Evolutionary conservation across 2,113 vertebrate genomes (phyloP), one percentile per base, ranked within the genome.

Genomic region (Eupsittula cactorum): DNA sequence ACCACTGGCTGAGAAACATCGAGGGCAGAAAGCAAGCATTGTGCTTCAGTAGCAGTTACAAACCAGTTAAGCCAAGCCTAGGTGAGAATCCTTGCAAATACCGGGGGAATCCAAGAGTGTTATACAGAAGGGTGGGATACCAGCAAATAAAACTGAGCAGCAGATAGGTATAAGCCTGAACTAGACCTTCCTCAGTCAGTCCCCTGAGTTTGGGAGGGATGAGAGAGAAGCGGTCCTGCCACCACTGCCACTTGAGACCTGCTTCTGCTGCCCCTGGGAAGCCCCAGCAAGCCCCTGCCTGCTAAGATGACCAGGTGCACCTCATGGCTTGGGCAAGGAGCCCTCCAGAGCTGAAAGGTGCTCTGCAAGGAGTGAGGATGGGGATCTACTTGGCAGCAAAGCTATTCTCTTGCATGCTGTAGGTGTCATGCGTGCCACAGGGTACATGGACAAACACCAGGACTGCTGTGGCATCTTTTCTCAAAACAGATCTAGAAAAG

Each of bases 401-500:
- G 41, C 0, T 0, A 6, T 60, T 44, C 52, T 42, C 50, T 62
- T 3, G 9, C 4, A 1, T 0, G 17, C 60, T 29, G 75, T 37
- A 44, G 24, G 70, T 21, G 57, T 37, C 78, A 6, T 0, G 0
- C 2, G 2, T 31, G 55, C 42, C 77, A 55, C n/a, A 10, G 47
- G 37, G 46, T 33, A 46, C n/a, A 11, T 0, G 1, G 31, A 53
- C 49, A 47, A 74, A 59, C 25, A 5, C 17, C 11, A 23, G 4
- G 20, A 31, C 19, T 50, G 23, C 20, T 3, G 3, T 7, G 60
- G 49, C 55, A 27, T 18, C 69, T 81, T 41, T 33, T n/a, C 63
- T 42, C 37, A 60, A 81, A 86, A 42, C 0, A 25, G 13, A 6
- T 13, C 23, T 14, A 33, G 24, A 25, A 77, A 74, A 70, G 23